Evolutionary conservation across 2,888 invertebrate species (phyloP), one percentile per base, ranked within the genome.

Genomic region (Alloplasta piceator): DNA sequence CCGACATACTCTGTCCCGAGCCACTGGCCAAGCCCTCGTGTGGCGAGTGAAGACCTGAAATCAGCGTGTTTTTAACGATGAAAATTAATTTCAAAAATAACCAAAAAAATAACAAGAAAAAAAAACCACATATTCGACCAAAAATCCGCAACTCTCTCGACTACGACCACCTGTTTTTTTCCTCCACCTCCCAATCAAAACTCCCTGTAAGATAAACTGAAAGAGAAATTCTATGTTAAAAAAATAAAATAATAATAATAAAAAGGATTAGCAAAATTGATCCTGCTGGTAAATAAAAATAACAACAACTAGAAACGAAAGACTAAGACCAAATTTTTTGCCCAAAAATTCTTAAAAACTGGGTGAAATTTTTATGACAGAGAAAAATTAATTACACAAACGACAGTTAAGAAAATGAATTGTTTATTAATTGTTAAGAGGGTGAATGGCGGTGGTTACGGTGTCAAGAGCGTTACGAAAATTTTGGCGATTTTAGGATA

Each of bases 11-110:
- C 92, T 94, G 91, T 93, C 94, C 90, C 93, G 92, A 87, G 92
- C 92, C 90, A 91, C 92, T 86, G 91, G 93, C 93, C 86, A 94
- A 91, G 85, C 93, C 92, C 83, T 93, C 92, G 87, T 94, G 94
- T 83, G 93, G 93, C 78, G 93, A 92, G 84, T 93, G 92, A 86
- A 93, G 88, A 86, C 93, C 93, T 93, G 92, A 80, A 92, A 92
- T 74, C 90, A 90, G 48, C 14, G 58, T 56, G 56, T 76, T 36
- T 63, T n/a, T 26, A 26, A 52, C 61, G 41, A 64, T 46, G 73
- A 73, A 77, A 77, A 77, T 64, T 63, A 58, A 48, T 48, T 48
- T 72, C 58, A 38, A 38, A 64, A 58, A 12, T 41, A 60, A 26
- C 26, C 1, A 26, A 26, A 26, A 26, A 26, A 26, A 26, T 2